Evolutionary conservation across 1,140 invertebrate species (phyloP).

Genomic region (Chrysoperla carnea): DNA sequence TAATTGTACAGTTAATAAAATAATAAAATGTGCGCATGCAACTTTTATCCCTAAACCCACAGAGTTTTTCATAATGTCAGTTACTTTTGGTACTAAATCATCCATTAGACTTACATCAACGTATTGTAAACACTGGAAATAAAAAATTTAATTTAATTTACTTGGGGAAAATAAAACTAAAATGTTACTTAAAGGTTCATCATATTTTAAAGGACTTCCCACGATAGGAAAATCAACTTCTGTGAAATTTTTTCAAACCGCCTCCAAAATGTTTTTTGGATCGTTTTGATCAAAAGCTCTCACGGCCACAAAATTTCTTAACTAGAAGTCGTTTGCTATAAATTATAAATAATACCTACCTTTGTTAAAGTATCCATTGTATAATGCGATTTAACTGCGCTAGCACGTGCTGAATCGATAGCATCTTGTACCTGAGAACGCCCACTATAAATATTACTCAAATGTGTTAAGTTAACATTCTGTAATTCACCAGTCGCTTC

Average conservation of each 20-base stretch:
- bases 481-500: slow-evolving; percentile 74
- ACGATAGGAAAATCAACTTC: no score
- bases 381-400: slow-evolving; percentile 62
- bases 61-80: slow-evolving; percentile 65
- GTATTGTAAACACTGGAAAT: slow-evolving; percentile 61
- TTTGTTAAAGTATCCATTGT: slow-evolving; percentile 76
- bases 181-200: no score
- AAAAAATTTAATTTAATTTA: slow-evolving; percentile 4
- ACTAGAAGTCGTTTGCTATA: no score
- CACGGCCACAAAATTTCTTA: no score
- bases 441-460: slow-evolving; percentile 52
- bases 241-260: no score
- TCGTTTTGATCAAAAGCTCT: no score
- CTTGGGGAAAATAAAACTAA: no score
- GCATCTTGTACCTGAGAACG: slow-evolving; percentile 46
- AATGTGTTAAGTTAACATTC: slow-evolving; percentile 54
- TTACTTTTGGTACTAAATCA: slow-evolving; percentile 59
- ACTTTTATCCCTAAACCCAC: slow-evolving; percentile 71
- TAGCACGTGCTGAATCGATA: slow-evolving; percentile 57
- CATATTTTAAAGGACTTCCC: no score
- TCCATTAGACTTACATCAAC: slow-evolving; percentile 57
- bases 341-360: slow-evolving; percentile 23
- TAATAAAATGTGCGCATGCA: slow-evolving; percentile 68
- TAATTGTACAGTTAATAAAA: slow-evolving; percentile 39
- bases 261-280: no score